Percentiles rank a stretch among this genome's conserved stretches.
phyloP scores from a whole-genome alignment of 2,113 vertebrate species.

The Psilopogon haemacephalus region DNA sequence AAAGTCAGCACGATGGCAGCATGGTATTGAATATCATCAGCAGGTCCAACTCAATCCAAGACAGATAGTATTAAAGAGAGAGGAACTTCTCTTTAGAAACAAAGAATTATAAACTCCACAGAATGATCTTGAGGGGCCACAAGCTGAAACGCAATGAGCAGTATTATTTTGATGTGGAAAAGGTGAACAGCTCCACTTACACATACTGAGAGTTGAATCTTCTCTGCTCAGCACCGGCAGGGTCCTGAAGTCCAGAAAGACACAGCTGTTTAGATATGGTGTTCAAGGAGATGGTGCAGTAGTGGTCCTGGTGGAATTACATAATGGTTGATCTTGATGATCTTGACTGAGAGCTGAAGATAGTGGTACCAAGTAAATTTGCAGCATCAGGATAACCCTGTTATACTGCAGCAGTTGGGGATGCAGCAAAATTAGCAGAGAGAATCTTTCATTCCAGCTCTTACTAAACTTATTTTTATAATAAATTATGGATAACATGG shows the following conservation, averaged over 20 bases:
- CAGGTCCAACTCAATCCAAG: no score
- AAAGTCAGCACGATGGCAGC: no score
- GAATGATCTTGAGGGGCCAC: neutral
- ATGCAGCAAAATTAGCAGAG: no score
- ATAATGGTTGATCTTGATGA: no score
- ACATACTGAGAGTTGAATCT: neutral
- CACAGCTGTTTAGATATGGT: neutral
- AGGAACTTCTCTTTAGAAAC: neutral
- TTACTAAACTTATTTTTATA: neutral
- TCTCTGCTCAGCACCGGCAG: neutral
- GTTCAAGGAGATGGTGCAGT: no score
- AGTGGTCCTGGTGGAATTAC: no score
- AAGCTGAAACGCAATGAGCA: neutral
- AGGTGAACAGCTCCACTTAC: rapidly evolving
- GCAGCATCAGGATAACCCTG: no score
- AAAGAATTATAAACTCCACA: neutral
- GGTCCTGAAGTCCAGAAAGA: neutral
- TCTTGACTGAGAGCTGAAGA: no score
- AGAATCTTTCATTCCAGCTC: neutral
- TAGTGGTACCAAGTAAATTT: no score
- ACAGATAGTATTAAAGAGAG: neutral
- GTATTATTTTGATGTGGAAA: neutral
- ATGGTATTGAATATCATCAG: no score
- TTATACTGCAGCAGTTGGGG: no score
- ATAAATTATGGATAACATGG: neutral